Percentiles rank a stretch among this genome's conserved stretches.
Conservation (phyloP, 2,113 vertebrate genomes). For the Cygnus buccinator region DNA sequence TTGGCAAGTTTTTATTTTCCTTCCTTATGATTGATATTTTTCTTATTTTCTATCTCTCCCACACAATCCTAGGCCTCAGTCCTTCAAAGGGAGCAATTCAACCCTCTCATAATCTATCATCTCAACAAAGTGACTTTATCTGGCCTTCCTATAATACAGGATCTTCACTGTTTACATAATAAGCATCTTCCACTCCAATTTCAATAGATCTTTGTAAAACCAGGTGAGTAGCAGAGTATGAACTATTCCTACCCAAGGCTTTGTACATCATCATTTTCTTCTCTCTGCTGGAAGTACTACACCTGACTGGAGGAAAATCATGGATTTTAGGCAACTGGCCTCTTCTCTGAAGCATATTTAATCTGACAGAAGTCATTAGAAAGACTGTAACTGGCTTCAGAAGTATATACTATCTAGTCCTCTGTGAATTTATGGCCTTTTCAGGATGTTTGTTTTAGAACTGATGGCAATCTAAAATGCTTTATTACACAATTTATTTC, state of each 20-base stretch:
- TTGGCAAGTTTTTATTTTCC: not conserved
- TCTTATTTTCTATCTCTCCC: not conserved
- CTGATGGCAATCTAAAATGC: not conserved
- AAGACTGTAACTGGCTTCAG: not conserved
- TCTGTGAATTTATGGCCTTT: not conserved
- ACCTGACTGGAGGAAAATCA: not conserved
- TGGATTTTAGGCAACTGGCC: not conserved
- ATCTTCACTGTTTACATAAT: not conserved
- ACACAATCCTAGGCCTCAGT: not conserved
- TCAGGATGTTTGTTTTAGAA: not conserved
- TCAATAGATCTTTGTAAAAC: not conserved
- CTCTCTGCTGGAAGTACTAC: not conserved
- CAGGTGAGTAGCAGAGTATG: not conserved
- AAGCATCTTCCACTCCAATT: not conserved
- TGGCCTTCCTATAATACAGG: not conserved
- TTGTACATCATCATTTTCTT: not conserved
- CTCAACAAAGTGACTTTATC: not conserved
- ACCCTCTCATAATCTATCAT: not conserved
- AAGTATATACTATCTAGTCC: not conserved
- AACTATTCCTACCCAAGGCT: not conserved
- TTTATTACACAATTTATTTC: not conserved
- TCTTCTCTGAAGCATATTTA: not conserved
- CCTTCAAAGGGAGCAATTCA: not conserved
- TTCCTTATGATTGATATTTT: not conserved
- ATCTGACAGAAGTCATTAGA: not conserved